Base-by-base conservation (phyloP, 2,797 vertebrate genomes). In the Oreochromis mossambicus region DNA sequence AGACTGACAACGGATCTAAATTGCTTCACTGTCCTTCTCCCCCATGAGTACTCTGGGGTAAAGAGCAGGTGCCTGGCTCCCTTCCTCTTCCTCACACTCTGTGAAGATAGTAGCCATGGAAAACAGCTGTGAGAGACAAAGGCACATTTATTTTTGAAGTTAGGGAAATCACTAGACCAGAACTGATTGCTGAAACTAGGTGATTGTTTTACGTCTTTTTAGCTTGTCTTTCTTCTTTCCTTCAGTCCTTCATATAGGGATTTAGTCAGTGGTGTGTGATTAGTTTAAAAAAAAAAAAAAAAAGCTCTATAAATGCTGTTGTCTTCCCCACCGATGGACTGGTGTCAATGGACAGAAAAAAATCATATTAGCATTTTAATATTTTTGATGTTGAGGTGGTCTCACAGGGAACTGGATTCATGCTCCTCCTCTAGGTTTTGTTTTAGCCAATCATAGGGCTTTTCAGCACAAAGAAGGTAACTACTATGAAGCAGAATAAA, bases 151-250 rank as follows among this genome's bases (percentile, higher is more conserved):
- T 56, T 91, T 93, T 84, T 85, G 54, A 90, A 86, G 86, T 86
- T 82, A 81, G 58, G 79, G 54, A 86, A 92, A 85, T 89, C 90
- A 90, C 81, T 92, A 88, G 89, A 92, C 86, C 88, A 86, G 91
- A 94, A 94, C 91, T 90, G 91, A 93, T 91, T 93, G 86, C 83
- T 87, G 87, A 54, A 81, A 54, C 85, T 38, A 24, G 77, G 61
- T 90, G 80, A 89, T 82, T 88, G 26, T 87, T 86, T 83, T 84
- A 56, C 5, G 41, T 58, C 54, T 26, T 55, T 75, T 68, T 46
- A 8, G n/a, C 54, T 50, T 48, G 21, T 34, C 26, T 78, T 55
- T 75, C 77, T 54, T 51, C 36, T 43, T 83, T 56, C 81, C 43
- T 68, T 55, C 61, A 77, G 55, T 80, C 76, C n/a, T 55, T 75